A percentile compares a stretch with the other conserved stretches of the same genome.
phyloP scores from a whole-genome alignment of 2,888 invertebrate genomes.

The Blera fallax region DNA sequence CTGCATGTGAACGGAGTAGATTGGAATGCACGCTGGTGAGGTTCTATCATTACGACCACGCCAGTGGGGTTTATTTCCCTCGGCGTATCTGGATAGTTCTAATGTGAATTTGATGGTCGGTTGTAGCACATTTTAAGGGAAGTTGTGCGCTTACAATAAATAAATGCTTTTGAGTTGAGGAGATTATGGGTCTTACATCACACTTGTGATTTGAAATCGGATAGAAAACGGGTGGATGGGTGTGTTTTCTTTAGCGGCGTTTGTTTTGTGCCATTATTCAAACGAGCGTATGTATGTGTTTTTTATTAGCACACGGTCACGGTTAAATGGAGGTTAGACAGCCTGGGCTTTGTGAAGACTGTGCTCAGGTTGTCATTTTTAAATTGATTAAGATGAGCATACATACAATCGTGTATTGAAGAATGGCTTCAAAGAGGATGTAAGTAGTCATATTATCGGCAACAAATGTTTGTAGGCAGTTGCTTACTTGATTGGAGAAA shows the following conservation, averaged over 20 bases:
- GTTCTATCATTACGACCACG: slow-evolving; percentile 39
- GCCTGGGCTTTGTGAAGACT: no score
- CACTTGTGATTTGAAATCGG: neutral
- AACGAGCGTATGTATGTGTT: neutral
- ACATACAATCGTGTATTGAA: no score
- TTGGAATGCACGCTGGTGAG: slow-evolving; percentile 54
- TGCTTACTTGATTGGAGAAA: no score
- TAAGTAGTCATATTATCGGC: no score
- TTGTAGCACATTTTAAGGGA: slow-evolving; percentile 56
- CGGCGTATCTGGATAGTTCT: slow-evolving; percentile 31
- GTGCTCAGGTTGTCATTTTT: neutral
- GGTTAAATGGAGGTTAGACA: neutral
- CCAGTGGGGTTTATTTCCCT: slow-evolving; percentile 43
- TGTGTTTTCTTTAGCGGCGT: neutral
- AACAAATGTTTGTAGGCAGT: no score
- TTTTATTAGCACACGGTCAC: neutral
- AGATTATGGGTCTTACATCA: neutral
- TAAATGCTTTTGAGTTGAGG: neutral
- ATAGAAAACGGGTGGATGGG: neutral
- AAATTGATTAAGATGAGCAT: no score
- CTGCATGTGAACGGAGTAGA: slow-evolving; percentile 23
- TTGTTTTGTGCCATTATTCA: neutral
- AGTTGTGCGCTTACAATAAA: neutral
- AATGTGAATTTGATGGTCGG: slow-evolving; percentile 41
- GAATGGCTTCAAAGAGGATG: no score